These are phyloP conservation scores for Agrotis puta DNA, from an alignment of 2,888 invertebrate genomes.

Conservation along the genomic window DNA sequence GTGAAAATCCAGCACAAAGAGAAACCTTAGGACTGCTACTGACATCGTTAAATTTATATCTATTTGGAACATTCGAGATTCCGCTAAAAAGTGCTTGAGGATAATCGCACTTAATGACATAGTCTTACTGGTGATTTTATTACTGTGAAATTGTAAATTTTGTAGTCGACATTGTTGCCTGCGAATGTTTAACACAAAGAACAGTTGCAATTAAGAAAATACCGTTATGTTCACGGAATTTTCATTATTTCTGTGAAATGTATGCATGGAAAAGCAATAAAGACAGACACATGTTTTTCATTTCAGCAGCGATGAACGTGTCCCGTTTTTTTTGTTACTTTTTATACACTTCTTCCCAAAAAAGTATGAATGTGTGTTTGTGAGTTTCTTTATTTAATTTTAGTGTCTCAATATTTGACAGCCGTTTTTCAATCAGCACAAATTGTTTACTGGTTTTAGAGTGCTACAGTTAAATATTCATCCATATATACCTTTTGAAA, in stretches of 20 bases:
- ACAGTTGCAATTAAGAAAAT: not conserved
- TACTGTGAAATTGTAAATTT: not conserved
- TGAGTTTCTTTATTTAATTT: too few species aligned
- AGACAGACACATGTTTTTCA: too few species aligned
- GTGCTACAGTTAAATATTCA: too few species aligned
- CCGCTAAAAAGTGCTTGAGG: not conserved
- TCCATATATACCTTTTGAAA: too few species aligned
- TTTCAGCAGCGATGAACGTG: too few species aligned
- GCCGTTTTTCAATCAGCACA: too few species aligned
- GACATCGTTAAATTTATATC: conserved; percentile 25
- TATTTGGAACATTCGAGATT: conserved; percentile 13
- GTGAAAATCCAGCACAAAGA: conserved; percentile 33
- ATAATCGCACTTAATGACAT: not conserved
- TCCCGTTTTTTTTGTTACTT: not conserved
- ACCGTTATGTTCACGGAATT: not conserved
- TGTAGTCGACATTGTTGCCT: not conserved
- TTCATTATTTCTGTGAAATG: not conserved
- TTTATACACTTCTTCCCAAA: too few species aligned
- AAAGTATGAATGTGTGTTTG: too few species aligned
- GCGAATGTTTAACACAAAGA: not conserved
- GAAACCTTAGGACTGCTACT: conserved; percentile 17
- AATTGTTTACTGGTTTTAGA: too few species aligned
- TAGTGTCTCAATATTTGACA: too few species aligned
- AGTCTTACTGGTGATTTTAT: not conserved
- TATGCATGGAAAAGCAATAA: too few species aligned